Conservation (phyloP, 2,888 invertebrate genomes). For the Eristalinus sepulchralis region DNA sequence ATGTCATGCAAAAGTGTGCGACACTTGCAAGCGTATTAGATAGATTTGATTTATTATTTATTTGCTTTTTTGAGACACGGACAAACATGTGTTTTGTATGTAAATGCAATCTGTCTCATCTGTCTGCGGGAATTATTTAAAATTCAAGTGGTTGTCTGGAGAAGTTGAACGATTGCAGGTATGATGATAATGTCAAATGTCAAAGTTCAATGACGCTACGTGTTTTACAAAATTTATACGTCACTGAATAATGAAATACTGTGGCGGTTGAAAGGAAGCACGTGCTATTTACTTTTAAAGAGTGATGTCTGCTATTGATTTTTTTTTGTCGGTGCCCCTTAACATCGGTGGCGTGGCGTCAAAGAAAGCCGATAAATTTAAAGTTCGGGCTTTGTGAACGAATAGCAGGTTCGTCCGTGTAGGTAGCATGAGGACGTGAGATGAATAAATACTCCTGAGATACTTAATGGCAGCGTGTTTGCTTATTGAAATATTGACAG, state of each 20-base stretch:
- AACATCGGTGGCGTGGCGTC: not conserved
- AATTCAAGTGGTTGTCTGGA: slow-evolving; percentile 33
- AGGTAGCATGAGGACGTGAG: not conserved
- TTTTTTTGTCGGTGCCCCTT: not conserved
- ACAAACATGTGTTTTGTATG: not conserved
- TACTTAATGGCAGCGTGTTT: not conserved
- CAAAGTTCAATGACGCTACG: slow-evolving; percentile 34
- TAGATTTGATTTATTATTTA: slow-evolving; percentile 26
- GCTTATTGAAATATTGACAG: not conserved
- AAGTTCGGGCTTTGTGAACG: not conserved
- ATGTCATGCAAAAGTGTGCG: not conserved
- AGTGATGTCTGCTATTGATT: slow-evolving; percentile 1
- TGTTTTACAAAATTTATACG: slow-evolving; percentile 13
- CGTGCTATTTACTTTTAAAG: not conserved
- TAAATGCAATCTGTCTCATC: not conserved
- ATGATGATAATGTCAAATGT: slow-evolving; percentile 26
- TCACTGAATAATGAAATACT: slow-evolving; percentile 23
- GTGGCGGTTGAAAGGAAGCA: not conserved
- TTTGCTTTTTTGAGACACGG: slow-evolving; percentile 5
- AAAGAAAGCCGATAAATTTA: not conserved
- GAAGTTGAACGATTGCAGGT: slow-evolving; percentile 13
- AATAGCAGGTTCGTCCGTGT: not conserved
- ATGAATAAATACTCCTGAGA: not conserved
- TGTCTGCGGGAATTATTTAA: slow-evolving; percentile 24
- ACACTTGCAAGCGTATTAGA: not conserved